Evolutionary conservation across 2,888 invertebrate genomes (phyloP), one percentile per base, ranked within the genome.

Genomic region (Villa cingulata): DNA sequence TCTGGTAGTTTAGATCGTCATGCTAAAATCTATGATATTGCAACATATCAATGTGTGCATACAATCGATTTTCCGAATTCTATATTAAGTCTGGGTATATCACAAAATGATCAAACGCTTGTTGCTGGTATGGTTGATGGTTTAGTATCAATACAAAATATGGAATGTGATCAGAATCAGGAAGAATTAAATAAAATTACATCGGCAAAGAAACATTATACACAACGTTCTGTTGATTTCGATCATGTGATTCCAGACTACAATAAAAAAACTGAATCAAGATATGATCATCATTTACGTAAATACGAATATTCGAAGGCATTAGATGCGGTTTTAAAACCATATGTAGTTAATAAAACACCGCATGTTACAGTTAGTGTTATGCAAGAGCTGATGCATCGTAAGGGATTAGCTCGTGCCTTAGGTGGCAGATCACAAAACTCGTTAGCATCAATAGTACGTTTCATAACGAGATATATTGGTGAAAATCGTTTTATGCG

Each of bases 111-210:
- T 71, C 83, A 86, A 61, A 82, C 86, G 1, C 56, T 97, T 52
- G 90, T 85, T 9, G 89, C 86, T 23, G 97, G 96, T 20, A 88
- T 94, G 83, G 80, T 86, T 10, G 91, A 94, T 71, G 95, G 95
- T 40, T 74, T 94, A 40, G 78, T 97, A 53, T 90, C 91, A 10
- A 81, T 96, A 50, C 80, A 83, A 59, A 79, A 86, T 62, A 74
- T 86, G 62, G 84, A 84, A 59, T 76, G 80, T 51, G 20, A 74
- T 75, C 15, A 75, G 75, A 58, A 72, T 73, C 58, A 16, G 41
- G 64, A 67, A 52, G 16, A 48, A 7, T 5, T 39, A 32, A 32
- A 32, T 32, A 32, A 32, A 32, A 14, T 12, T 1, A 51, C 47
- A 54, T 51, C 48, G 54, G 29, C 9, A 12, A 32, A 12, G 12